Evolutionary conservation across 2,113 vertebrate species (phyloP).

Genomic region (Oostethus manadensis): DNA sequence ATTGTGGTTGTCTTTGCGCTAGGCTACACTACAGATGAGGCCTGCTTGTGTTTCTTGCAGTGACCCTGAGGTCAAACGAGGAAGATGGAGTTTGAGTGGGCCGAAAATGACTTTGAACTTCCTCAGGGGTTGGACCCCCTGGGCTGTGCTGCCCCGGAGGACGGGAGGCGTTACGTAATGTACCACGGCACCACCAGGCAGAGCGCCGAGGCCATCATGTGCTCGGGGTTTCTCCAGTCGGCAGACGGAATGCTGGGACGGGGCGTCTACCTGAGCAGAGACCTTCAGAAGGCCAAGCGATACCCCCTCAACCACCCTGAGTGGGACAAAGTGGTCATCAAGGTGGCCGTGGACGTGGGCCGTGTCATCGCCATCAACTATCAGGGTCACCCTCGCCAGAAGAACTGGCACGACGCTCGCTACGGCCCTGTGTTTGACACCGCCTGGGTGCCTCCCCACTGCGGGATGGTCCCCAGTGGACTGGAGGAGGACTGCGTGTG

Average conservation of each 20-base stretch:
- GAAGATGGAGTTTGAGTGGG: conserved; percentile 27
- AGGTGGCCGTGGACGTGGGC: conserved; percentile 19
- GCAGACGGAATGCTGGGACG: conserved; percentile 49
- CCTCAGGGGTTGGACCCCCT: accelerated
- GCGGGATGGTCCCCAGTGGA: conserved; percentile 54
- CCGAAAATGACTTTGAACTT: conserved; percentile 43
- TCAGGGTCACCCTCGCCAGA: conserved; percentile 41
- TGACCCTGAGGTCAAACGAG: background rate
- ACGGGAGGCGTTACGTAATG: conserved; percentile 43
- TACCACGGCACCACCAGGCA: conserved; percentile 61
- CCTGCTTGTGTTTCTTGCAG: conserved; percentile 3
- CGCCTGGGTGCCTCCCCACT: conserved; percentile 42
- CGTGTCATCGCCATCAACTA: conserved; percentile 32
- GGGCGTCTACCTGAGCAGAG: conserved; percentile 65
- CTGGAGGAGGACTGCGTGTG: conserved; percentile 68
- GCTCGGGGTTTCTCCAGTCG: conserved; percentile 13
- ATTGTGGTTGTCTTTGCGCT: too few species aligned
- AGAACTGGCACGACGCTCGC: conserved; percentile 41
- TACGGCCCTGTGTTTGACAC: accelerated
- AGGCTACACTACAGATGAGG: too few species aligned
- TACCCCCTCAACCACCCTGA: conserved; percentile 31
- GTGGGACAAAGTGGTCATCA: conserved; percentile 13
- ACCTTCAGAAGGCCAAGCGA: conserved; percentile 47
- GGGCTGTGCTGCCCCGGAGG: accelerated
- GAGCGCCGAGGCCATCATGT: background rate